phyloP scores from a whole-genome alignment of 1,140 invertebrate species.

The Glossosoma conforme region DNA sequence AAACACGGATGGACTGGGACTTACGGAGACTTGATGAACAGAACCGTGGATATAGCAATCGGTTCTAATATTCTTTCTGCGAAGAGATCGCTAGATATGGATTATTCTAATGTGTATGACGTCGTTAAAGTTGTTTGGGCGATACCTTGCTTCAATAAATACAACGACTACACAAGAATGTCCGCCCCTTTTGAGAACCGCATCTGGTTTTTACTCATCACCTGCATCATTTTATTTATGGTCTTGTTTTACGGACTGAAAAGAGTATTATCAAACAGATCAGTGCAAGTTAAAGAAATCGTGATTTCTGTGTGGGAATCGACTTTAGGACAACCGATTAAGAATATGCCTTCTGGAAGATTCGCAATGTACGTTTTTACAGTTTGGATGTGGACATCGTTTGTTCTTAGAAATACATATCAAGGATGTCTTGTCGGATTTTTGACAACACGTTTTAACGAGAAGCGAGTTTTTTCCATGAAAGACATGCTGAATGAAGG shows the following conservation, averaged over 20 bases:
- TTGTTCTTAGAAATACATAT: constrained; percentile 22
- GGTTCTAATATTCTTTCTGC: constrained; percentile 16
- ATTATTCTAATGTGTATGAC: constrained; percentile 22
- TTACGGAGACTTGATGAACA: constrained; percentile 20
- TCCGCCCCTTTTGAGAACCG: constrained; percentile 12
- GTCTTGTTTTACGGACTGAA: constrained; percentile 14
- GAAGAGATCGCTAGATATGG: constrained; percentile 11
- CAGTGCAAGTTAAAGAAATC: constrained; percentile 12
- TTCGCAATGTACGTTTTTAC: constrained; percentile 23
- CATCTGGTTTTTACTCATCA: constrained; percentile 14
- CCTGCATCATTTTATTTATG: constrained; percentile 9
- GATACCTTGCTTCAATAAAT: constrained; percentile 19
- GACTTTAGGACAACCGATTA: constrained; percentile 15
- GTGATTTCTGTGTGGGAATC: constrained; percentile 17
- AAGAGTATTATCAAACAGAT: constrained; percentile 9
- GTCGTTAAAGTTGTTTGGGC: constrained; percentile 26
- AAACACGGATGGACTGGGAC: constrained; percentile 20
- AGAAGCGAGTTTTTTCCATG: constrained; percentile 18
- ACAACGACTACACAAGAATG: constrained; percentile 1
- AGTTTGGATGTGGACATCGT: constrained; percentile 27
- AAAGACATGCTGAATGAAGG: constrained; percentile 21
- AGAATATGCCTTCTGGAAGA: constrained; percentile 24
- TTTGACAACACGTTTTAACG: constrained; percentile 17
- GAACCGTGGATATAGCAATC: constrained; percentile 23
- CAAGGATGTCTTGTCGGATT: constrained; percentile 23